Base-by-base conservation (phyloP, 2,888 invertebrate genomes). In the Tiliacea citrago region DNA sequence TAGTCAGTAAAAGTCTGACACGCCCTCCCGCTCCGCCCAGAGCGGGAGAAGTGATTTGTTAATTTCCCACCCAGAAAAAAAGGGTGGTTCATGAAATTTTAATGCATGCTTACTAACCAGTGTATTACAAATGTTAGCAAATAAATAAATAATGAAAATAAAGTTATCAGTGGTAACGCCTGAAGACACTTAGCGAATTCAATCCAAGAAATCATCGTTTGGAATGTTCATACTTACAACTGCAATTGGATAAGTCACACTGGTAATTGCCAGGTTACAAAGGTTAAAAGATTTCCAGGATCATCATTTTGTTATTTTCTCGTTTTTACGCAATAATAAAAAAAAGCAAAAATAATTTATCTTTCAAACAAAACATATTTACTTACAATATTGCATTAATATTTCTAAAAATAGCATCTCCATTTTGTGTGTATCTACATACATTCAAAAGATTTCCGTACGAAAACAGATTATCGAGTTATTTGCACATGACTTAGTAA, bases 391-490 rank as follows among this genome's bases (percentile, higher is more conserved):
- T 4, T n/a, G 3, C 21, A 67, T 67, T 13, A 12, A 47, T 29
- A 29, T 60, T 60, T 18, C 6, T 29, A 13, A 21, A 45, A 62
- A 53, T 42, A 63, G 13, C 24, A 16, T 12, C 45, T 9, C 47
- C 3, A 18, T 71, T 63, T 16, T 65, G 60, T 74, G 9, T n/a
- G 9, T 51, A 53, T 18, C 57, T 3, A 55, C 55, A 6, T 55
- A 58, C 10, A 63, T 73, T 16, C 16, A 61, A 70, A 63, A 21
- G 21, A 65, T 65, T 70, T 68, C 16, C 55, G 24, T 57, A 58
- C 49, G 35, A 24, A 39, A 75, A 65, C 53, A 67, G 67, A 73
- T 82, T 79, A 75, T 73, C 29, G 58, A 78, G 61, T 74, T 75
- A 60, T 72, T 81, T 77, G 45, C 49, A 68, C 35, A 63, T 29